These are phyloP conservation scores for Brachionus rotundiformis DNA, from an alignment of 1,140 invertebrate species.

Conservation along the genomic window DNA sequence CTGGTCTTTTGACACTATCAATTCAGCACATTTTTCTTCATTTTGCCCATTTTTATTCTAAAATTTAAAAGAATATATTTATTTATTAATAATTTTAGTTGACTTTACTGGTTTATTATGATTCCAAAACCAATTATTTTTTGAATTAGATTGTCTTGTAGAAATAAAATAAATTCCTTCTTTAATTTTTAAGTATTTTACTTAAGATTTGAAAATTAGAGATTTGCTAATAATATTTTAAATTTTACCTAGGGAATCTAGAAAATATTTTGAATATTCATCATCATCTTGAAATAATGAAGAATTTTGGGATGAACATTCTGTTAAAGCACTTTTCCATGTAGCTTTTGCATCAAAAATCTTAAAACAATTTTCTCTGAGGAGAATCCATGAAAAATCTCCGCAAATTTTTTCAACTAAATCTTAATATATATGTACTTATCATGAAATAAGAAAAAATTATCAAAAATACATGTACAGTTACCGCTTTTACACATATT, in stretches of 20 bases:
- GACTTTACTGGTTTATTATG: background rate
- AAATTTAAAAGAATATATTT: background rate
- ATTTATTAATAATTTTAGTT: background rate
- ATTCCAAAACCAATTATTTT: slow-evolving; percentile 24
- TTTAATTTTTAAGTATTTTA: background rate
- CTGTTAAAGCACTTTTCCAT: background rate
- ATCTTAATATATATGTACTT: too few species aligned
- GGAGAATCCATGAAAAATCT: background rate
- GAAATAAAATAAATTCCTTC: slow-evolving; percentile 5
- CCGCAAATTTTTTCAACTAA: background rate
- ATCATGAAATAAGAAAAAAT: background rate
- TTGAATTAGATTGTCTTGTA: background rate
- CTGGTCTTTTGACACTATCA: background rate
- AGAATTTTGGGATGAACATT: background rate
- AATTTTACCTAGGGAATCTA: slow-evolving; percentile 1
- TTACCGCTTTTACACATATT: background rate
- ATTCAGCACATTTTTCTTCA: background rate
- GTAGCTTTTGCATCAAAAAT: background rate
- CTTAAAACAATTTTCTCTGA: background rate
- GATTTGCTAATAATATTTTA: background rate
- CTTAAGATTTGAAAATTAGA: background rate
- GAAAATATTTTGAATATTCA: background rate
- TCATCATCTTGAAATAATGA: background rate
- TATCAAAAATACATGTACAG: background rate
- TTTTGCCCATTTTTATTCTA: background rate